These are phyloP conservation scores for Tanypteryx hageni DNA, from an alignment of 2,888 invertebrate species.

Conservation along the genomic window DNA sequence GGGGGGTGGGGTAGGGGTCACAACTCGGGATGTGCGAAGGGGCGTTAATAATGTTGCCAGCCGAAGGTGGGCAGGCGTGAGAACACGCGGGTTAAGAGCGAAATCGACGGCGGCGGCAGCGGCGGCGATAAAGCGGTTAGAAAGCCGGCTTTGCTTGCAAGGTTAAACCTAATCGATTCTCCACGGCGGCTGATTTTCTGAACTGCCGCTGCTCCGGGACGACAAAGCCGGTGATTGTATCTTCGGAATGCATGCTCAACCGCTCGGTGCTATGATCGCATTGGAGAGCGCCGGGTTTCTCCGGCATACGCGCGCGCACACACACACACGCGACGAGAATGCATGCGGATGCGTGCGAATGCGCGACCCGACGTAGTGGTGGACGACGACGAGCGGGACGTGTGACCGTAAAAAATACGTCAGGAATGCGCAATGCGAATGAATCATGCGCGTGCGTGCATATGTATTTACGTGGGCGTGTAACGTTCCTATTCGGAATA, in stretches of 20 bases:
- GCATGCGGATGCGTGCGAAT: slow-evolving; percentile 9
- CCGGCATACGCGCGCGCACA: too few relatives aligned
- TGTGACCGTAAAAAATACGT: not conserved
- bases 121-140: not conserved
- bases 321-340: too few relatives aligned
- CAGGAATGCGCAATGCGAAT: not conserved
- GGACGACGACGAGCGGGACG: not conserved
- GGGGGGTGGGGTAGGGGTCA: not conserved
- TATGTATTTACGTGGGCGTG: not conserved
- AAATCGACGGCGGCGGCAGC: not conserved
- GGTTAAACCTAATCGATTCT: not conserved
- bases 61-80: not conserved
- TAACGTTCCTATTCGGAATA: not conserved
- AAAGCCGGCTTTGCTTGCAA: not conserved
- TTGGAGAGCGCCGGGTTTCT: too few relatives aligned
- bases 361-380: not conserved
- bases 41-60: not conserved
- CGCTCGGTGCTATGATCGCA: too few relatives aligned
- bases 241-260: too few relatives aligned
- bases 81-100: not conserved
- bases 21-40: not conserved
- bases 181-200: not conserved
- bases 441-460: not conserved
- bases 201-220: not conserved
- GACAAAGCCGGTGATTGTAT: too few relatives aligned